phyloP scores from a whole-genome alignment of 2,888 invertebrate genomes.

The Meganola albula region DNA sequence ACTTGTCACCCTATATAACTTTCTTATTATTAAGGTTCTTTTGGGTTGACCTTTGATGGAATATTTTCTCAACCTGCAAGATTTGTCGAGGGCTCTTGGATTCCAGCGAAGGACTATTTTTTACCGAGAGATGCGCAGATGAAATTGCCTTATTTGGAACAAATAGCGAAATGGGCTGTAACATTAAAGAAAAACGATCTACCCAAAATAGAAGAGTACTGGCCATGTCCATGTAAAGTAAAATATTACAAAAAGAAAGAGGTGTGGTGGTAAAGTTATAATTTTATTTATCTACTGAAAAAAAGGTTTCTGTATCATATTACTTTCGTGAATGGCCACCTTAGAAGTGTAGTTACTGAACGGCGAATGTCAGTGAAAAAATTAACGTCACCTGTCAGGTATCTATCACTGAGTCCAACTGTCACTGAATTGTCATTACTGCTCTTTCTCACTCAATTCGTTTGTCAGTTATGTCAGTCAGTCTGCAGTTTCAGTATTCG shows the following conservation, averaged over 20 bases:
- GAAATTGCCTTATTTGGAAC: constrained; percentile 48
- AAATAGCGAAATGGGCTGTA: constrained; percentile 48
- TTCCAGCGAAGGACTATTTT: constrained; percentile 52
- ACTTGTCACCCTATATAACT: constrained; percentile 11
- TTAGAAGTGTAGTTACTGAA: no score
- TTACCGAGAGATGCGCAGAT: constrained; percentile 55
- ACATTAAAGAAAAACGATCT: constrained; percentile 38
- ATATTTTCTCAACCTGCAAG: constrained; percentile 78
- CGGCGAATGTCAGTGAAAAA: no score
- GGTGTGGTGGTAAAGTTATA: no score
- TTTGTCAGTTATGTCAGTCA: no score
- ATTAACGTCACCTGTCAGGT: no score
- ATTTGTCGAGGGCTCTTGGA: constrained; percentile 60
- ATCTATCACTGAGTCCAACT: no score
- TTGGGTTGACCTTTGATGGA: constrained; percentile 71
- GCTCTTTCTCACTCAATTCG: no score
- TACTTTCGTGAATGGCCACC: no score
- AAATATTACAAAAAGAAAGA: constrained; percentile 31
- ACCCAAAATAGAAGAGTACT: constrained; percentile 38
- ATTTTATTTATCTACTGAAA: no score
- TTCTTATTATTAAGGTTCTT: constrained; percentile 55
- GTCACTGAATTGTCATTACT: no score
- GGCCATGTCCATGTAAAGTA: constrained; percentile 44
- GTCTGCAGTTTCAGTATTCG: no score
- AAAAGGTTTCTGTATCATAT: no score